Base-by-base conservation (phyloP, 1,140 invertebrate genomes). In the Bombus sylvicola region DNA sequence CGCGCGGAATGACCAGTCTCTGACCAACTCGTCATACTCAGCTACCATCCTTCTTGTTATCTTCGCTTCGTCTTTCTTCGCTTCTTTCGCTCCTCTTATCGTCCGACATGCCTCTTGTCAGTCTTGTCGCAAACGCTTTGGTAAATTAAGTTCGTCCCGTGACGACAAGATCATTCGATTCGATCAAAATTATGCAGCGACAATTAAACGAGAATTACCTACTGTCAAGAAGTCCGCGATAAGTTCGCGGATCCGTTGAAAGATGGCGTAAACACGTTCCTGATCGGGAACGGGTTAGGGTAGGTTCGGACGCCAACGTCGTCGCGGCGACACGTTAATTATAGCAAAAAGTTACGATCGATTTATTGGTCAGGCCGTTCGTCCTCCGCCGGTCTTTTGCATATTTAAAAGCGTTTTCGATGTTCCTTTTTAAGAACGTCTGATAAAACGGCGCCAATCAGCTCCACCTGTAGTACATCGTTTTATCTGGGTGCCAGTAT, bases 301-400 rank as follows among this genome's bases (percentile, higher is more conserved):
- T 82, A 82, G 69, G 69, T 82, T 82, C 80, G 53, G 53, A 57
- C 69, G 47, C 37, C 80, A 64, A 39, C 34, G 13, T n/a, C 22
- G 34, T n/a, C n/a, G 34, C 34, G 47, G 79, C 47, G 39, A 74
- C 69, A 64, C 39, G 69, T 62, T 62, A 82, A 82, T 82, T 82
- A 74, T 43, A 82, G 69, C 71, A 64, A 74, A 82, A 81, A 57
- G 41, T 53, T 53, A 37, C 79, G 62, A 81, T 81, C 47, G 66
- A 81, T 72, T 81, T 81, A 81, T 81, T 72, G 79, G 47, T 57
- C 34, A 31, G 34, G 34, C n/a, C n/a, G n/a, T 31, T 53, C 31
- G 47, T 81, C 68, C 37, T 72, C 73, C 9, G 68, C 4, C 41
- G 8, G 25, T 57, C 31, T 72, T 81, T 72, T 59, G 66, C 80